These are phyloP conservation scores for Lathamus discolor DNA, from an alignment of 2,113 vertebrate species.

Conservation along the genomic window DNA sequence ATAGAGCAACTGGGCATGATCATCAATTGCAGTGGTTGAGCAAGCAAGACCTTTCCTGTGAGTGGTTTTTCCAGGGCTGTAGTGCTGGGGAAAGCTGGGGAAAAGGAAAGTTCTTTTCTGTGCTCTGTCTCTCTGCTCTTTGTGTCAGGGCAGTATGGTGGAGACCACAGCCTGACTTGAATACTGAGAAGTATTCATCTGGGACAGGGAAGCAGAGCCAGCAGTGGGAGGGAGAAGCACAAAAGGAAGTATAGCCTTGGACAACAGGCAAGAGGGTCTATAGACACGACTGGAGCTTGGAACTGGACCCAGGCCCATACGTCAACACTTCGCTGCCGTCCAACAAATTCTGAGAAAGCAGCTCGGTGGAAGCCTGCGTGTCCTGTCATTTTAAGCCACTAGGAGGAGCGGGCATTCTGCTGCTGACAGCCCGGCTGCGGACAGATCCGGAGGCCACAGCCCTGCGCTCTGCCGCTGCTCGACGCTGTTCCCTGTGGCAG, in stretches of 20 bases:
- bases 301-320: background rate
- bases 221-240: conserved; percentile 7
- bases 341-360: background rate
- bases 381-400: background rate
- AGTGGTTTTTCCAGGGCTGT: conserved; percentile 14
- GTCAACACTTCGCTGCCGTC: background rate
- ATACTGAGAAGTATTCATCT: conserved; percentile 41
- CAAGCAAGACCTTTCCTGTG: background rate
- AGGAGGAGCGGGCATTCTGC: conserved; percentile 18
- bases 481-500: rapidly evolving
- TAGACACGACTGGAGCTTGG: background rate
- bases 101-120: conserved; percentile 36
- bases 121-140: background rate
- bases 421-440: background rate
- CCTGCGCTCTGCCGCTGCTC: background rate
- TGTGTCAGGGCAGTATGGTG: background rate
- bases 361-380: background rate
- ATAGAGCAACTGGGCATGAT: background rate
- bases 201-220: conserved; percentile 45
- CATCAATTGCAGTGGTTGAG: background rate
- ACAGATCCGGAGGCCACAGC: background rate
- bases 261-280: background rate
- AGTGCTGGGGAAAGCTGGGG: background rate
- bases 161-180: conserved; percentile 43
- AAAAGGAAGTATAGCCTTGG: conserved; percentile 11